These are phyloP conservation scores for Echiichthys vipera DNA, from an alignment of 2,797 vertebrate species.

Conservation along the genomic window DNA sequence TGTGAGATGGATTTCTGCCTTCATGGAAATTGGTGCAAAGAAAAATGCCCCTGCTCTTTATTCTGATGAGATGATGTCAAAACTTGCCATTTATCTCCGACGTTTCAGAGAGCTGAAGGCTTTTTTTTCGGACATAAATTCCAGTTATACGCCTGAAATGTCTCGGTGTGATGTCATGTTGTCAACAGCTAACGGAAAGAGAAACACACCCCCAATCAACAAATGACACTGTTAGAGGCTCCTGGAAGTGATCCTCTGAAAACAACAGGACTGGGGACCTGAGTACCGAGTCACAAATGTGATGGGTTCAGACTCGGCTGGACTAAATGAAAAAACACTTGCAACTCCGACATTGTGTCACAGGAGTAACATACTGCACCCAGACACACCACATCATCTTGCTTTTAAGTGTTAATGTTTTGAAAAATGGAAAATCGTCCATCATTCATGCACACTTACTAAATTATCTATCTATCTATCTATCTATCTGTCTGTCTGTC, in stretches of 20 bases:
- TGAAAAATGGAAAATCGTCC: no score
- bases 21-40: constrained; percentile 26
- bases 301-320: background rate
- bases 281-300: background rate
- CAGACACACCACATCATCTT: background rate
- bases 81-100: constrained; percentile 38
- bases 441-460: no score
- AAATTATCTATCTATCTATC: no score
- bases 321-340: background rate
- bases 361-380: background rate
- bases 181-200: background rate
- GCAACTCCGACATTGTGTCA: background rate
- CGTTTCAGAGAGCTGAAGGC: constrained; percentile 2
- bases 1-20: constrained; percentile 35
- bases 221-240: background rate
- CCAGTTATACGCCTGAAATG: constrained; percentile 14
- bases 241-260: background rate
- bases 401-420: background rate
- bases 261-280: background rate
- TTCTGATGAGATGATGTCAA: constrained; percentile 43
- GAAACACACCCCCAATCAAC: background rate
- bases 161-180: constrained; percentile 6
- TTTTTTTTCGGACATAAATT: constrained; percentile 12
- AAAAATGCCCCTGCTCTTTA: constrained; percentile 44
- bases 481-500: no score